phyloP scores from a whole-genome alignment of 2,797 vertebrate genomes.

The Microcaecilia unicolor region DNA sequence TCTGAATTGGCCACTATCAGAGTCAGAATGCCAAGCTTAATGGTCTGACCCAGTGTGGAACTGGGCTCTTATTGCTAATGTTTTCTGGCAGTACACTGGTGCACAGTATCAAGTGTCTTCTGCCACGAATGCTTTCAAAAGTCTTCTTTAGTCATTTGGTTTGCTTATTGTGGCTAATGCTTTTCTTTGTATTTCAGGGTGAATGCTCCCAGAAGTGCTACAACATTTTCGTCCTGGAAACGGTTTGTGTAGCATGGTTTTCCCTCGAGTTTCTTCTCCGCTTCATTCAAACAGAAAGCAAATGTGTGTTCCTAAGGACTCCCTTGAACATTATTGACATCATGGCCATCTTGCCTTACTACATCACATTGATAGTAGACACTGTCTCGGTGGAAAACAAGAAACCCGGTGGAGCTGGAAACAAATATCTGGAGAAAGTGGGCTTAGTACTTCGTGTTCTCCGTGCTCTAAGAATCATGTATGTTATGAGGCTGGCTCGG shows the following conservation, averaged over 20 bases:
- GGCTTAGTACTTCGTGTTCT: constrained; percentile 84
- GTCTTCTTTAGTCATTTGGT: not conserved
- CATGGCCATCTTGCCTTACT: constrained; percentile 90
- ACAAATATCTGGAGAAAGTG: constrained; percentile 87
- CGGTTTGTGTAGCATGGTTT: constrained; percentile 92
- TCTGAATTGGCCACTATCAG: too few relatives aligned
- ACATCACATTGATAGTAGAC: constrained; percentile 81
- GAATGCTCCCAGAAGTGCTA: constrained; percentile 83
- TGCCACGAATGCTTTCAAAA: not conserved
- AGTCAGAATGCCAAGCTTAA: too few relatives aligned
- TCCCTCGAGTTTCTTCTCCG: constrained; percentile 90
- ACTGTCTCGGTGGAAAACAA: constrained; percentile 54
- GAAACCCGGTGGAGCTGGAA: constrained; percentile 57
- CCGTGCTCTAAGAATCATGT: constrained; percentile 83
- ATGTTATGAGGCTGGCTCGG: constrained; percentile 85
- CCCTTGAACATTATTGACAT: constrained; percentile 89
- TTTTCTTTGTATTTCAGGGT: constrained; percentile 59
- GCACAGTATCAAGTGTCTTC: not conserved
- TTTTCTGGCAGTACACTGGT: not conserved
- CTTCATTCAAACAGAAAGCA: constrained; percentile 87
- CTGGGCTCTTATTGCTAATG: too few relatives aligned
- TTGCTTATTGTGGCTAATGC: not conserved
- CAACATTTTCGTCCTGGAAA: constrained; percentile 91
- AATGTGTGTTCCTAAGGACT: constrained; percentile 83
- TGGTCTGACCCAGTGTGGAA: too few relatives aligned